Evolutionary conservation across 2,888 invertebrate genomes (phyloP).

Genomic region (Andrena bucephala): DNA sequence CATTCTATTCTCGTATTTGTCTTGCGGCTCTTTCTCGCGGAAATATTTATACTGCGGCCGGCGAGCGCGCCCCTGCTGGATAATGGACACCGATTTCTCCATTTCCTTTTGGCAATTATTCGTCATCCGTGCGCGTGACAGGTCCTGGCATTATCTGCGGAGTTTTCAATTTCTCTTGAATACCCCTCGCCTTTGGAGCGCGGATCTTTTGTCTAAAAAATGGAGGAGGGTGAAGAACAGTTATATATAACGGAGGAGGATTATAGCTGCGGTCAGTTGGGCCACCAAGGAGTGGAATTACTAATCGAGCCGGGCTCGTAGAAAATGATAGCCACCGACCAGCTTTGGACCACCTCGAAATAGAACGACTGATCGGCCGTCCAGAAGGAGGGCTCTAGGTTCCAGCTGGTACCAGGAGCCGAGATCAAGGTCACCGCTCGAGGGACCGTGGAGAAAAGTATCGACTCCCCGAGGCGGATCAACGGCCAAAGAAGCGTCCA

Average conservation of each 20-base stretch:
- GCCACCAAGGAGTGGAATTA: too few species aligned
- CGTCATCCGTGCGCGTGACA: conserved; percentile 9
- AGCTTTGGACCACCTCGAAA: too few species aligned
- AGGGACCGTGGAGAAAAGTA: neutral
- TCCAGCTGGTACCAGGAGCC: too few species aligned
- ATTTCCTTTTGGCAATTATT: conserved; percentile 13
- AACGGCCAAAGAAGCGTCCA: neutral
- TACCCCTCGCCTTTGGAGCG: neutral
- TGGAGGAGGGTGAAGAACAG: too few species aligned
- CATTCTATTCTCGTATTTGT: conserved; percentile 69
- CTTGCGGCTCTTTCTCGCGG: conserved; percentile 63
- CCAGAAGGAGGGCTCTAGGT: too few species aligned
- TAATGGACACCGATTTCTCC: conserved; percentile 16
- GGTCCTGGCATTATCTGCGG: neutral
- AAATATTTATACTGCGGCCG: conserved; percentile 64
- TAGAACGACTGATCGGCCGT: too few species aligned
- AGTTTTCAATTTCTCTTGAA: neutral
- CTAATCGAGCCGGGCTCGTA: too few species aligned
- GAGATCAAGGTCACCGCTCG: neutral
- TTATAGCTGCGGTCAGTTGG: too few species aligned
- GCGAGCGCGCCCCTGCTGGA: neutral
- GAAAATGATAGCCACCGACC: too few species aligned
- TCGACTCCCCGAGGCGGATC: conserved; percentile 3
- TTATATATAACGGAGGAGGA: too few species aligned
- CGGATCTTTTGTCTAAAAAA: too few species aligned